These are phyloP conservation scores for Acrossocheilus wenchowensis DNA, from an alignment of 2,797 vertebrate species.

Conservation along the genomic window DNA sequence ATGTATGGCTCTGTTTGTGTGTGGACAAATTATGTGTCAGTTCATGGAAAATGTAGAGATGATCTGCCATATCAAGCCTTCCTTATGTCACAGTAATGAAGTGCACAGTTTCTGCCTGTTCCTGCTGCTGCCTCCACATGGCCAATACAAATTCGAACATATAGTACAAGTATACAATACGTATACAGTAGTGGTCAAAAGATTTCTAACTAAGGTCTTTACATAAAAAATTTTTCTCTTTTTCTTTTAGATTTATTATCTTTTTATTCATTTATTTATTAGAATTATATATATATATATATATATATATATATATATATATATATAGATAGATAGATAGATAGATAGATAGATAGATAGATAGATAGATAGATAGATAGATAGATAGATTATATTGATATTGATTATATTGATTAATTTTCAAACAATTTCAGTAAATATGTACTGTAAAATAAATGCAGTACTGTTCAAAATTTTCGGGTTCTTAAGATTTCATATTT, in stretches of 20 bases:
- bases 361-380: no score
- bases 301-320: no score
- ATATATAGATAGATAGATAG: no score
- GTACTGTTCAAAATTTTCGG: background rate
- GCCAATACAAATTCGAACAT: background rate
- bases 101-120: background rate
- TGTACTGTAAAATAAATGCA: background rate
- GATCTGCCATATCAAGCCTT: slow-evolving; percentile 1
- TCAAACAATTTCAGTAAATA: background rate
- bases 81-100: slow-evolving; percentile 20
- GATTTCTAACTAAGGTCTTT: no score
- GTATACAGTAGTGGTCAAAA: background rate
- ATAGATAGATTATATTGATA: no score
- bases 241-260: no score
- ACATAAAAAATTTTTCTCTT: no score
- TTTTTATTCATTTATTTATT: background rate
- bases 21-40: slow-evolving; percentile 12
- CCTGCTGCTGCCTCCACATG: background rate
- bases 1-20: slow-evolving; percentile 28
- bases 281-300: background rate
- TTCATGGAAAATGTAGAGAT: background rate
- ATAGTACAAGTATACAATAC: background rate
- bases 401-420: background rate
- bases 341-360: no score
- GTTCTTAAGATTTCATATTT: background rate